phyloP scores from a whole-genome alignment of 2,113 vertebrate genomes.

The Columbina picui region DNA sequence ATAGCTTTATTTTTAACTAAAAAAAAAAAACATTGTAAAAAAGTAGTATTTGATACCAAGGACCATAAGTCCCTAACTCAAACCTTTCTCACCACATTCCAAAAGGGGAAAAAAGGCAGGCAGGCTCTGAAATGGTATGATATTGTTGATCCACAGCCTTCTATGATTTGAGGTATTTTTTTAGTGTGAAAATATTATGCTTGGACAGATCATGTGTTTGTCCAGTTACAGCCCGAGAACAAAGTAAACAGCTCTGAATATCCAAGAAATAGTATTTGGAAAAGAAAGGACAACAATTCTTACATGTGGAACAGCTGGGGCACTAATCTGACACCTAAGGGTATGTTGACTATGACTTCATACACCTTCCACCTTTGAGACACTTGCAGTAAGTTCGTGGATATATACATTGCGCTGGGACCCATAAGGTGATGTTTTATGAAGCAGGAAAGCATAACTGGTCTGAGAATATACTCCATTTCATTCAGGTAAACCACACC shows the following conservation, averaged over 20 bases:
- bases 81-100: conserved; percentile 19
- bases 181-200: conserved; percentile 66
- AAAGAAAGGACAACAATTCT: conserved; percentile 57
- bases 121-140: conserved; percentile 43
- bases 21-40: not conserved
- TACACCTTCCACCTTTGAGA: conserved; percentile 29
- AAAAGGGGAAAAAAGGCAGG: not conserved
- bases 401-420: not conserved
- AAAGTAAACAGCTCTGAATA: conserved; percentile 61
- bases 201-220: conserved; percentile 55
- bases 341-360: conserved; percentile 26
- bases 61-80: not conserved
- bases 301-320: conserved; percentile 25
- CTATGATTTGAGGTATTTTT: conserved; percentile 67
- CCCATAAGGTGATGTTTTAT: conserved; percentile 16
- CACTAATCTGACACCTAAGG: conserved; percentile 22
- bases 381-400: conserved; percentile 3
- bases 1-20: not conserved
- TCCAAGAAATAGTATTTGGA: conserved; percentile 66
- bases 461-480: not conserved
- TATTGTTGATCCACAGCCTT: conserved; percentile 66
- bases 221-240: conserved; percentile 57
- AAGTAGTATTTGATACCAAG: not conserved
- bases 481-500: conserved; percentile 21
- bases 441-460: not conserved